phyloP scores from a whole-genome alignment of 2,113 vertebrate genomes.

The Sinocyclocheilus maitianheensis region DNA sequence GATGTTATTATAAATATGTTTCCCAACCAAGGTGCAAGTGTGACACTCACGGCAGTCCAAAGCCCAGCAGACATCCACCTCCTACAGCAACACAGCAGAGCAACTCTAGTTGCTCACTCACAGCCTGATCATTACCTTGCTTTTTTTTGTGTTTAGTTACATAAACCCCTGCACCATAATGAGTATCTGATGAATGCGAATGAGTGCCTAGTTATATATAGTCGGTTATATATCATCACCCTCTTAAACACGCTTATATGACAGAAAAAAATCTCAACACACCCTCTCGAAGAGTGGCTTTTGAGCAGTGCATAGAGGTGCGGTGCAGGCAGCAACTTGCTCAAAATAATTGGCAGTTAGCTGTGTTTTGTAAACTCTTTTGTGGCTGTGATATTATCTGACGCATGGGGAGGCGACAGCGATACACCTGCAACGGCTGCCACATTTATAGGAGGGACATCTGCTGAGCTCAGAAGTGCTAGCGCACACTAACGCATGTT shows the following conservation, averaged over 20 bases:
- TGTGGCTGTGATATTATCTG: slow-evolving; percentile 58
- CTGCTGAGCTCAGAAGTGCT: slow-evolving; percentile 52
- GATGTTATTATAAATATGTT: slow-evolving; percentile 29
- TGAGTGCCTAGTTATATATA: background rate
- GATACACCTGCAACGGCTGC: slow-evolving; percentile 58
- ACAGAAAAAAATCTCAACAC: slow-evolving; percentile 21
- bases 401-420: slow-evolving; percentile 28
- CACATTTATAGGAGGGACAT: slow-evolving; percentile 62
- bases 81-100: background rate
- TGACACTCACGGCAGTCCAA: background rate
- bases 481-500: slow-evolving; percentile 3
- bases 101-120: background rate
- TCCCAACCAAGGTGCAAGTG: background rate
- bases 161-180: background rate
- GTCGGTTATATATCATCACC: slow-evolving; percentile 15
- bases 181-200: background rate
- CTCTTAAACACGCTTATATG: slow-evolving; percentile 26
- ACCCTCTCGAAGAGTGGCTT: slow-evolving; percentile 39
- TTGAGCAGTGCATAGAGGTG: slow-evolving; percentile 35
- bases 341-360: slow-evolving; percentile 60
- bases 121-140: background rate
- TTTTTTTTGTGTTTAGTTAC: background rate
- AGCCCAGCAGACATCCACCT: background rate
- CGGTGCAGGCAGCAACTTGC: slow-evolving; percentile 54
- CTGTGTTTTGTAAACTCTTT: slow-evolving; percentile 60